Conservation (phyloP, 64 coral and sea anemone genomes). For the Montipora cactus region DNA sequence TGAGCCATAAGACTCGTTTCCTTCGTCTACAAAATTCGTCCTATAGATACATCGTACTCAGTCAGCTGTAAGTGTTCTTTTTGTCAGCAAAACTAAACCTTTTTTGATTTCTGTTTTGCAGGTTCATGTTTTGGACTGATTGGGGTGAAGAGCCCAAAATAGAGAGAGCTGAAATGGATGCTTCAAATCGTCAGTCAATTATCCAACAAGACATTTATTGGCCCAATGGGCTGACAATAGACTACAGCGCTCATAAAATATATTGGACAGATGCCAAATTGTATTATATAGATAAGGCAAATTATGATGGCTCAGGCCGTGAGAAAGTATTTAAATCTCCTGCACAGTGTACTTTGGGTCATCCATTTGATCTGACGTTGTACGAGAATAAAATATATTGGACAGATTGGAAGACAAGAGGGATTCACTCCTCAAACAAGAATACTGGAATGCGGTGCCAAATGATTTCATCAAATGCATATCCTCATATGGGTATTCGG, state of each 20-base stretch:
- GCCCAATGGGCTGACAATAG: constrained; percentile 88
- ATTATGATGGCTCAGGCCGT: constrained; percentile 68
- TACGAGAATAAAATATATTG: constrained; percentile 75
- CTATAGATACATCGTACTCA: no score
- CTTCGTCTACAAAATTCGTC: no score
- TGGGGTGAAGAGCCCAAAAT: constrained; percentile 82
- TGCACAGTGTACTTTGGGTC: constrained; percentile 19
- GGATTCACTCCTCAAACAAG: constrained; percentile 68
- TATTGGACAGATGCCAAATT: constrained; percentile 90
- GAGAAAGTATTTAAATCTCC: constrained; percentile 55
- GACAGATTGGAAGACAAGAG: constrained; percentile 73
- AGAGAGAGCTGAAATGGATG: constrained; percentile 80
- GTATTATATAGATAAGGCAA: constrained; percentile 62
- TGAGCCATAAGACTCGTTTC: no score
- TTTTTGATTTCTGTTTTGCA: not conserved
- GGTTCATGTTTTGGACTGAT: constrained; percentile 94
- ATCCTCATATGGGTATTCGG: constrained; percentile 81
- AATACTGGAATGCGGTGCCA: constrained; percentile 46
- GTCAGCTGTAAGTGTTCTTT: no score
- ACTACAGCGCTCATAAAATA: constrained; percentile 71
- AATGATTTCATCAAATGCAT: constrained; percentile 43
- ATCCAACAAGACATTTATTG: constrained; percentile 56
- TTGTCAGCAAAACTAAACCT: no score
- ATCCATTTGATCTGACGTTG: constrained; percentile 73
- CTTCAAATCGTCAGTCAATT: constrained; percentile 58